These are phyloP conservation scores for Montipora foliosa DNA, from an alignment of 64 coral and sea anemone genomes.

Conservation along the genomic window DNA sequence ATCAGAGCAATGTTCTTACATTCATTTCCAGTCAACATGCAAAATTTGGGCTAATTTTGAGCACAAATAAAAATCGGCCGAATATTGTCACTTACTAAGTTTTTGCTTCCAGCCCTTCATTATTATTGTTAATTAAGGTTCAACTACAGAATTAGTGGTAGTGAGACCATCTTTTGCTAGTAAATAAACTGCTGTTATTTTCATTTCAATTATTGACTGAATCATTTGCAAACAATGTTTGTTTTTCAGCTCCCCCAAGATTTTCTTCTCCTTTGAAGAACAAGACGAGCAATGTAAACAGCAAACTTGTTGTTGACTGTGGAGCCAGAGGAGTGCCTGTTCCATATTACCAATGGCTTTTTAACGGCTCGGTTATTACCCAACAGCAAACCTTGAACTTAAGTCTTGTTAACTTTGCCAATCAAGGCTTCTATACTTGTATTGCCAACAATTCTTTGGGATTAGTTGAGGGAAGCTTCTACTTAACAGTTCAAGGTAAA, in stretches of 20 bases:
- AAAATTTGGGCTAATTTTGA: too few relatives aligned
- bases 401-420: neutral
- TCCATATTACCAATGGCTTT: conserved; percentile 64
- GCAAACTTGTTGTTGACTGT: conserved; percentile 57
- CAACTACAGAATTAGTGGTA: too few relatives aligned
- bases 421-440: conserved; percentile 82
- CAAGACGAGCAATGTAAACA: conserved; percentile 45
- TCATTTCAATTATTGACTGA: too few relatives aligned
- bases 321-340: conserved; percentile 62
- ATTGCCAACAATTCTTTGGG: conserved; percentile 69
- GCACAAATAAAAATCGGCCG: too few relatives aligned
- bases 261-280: conserved; percentile 59
- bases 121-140: too few relatives aligned
- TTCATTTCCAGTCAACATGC: too few relatives aligned
- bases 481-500: conserved; percentile 41
- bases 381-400: conserved; percentile 22
- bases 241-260: conserved; percentile 64
- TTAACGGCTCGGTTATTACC: conserved; percentile 31
- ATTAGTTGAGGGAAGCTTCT: conserved; percentile 25
- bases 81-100: too few relatives aligned
- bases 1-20: too few relatives aligned
- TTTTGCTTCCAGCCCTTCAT: too few relatives aligned
- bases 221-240: too few relatives aligned
- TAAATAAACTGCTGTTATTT: too few relatives aligned
- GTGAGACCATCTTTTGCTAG: too few relatives aligned